Evolutionary conservation across 1,140 invertebrate species (phyloP), one percentile per base, ranked within the genome.

Genomic region (Lethrus apterus): DNA sequence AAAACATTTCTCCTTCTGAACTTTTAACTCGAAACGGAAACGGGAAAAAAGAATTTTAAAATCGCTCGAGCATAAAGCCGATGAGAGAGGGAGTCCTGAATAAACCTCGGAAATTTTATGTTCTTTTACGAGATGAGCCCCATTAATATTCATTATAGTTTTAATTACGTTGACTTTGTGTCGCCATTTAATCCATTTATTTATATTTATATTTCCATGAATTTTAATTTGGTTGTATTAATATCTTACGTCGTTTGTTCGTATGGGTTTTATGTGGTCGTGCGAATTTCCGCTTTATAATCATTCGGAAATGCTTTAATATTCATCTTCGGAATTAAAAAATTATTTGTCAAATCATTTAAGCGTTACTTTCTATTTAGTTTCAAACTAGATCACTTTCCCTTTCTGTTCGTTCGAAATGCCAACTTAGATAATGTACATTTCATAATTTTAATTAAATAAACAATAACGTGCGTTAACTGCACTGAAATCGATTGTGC

Each of bases 161-260:
- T 61, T 61, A 61, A 61, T 61, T 61, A 61, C 53, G 52, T 56
- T 57, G 57, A 57, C 56, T 59, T 61, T 59, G 51, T 55, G 57
- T 56, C 53, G 53, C 59, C 50, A 54, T 57, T 61, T 61, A 61
- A 61, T 59, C 55, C 57, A 61, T 61, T 61, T 61, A 61, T 61
- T 61, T 61, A 61, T 61, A 61, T 61, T 61, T 61, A 61, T 61
- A 57, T 61, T 43, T 29, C 55, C 59, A 61, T 61, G 59, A 61
- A 61, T 61, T 61, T 61, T 61, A 61, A 61, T 61, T 52, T 42
- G 15, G 14, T 11, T 31, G 14, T 30, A 42, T 42, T 42, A 21
- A 42, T 42, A 29, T 42, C 40, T 17, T n/a, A n/a, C n/a, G n/a
- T n/a, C n/a, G n/a, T n/a, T n/a, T n/a, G n/a, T n/a, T n/a, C n/a